These are phyloP conservation scores for Albula glossodonta DNA, from an alignment of 2,113 vertebrate species.

Conservation along the genomic window DNA sequence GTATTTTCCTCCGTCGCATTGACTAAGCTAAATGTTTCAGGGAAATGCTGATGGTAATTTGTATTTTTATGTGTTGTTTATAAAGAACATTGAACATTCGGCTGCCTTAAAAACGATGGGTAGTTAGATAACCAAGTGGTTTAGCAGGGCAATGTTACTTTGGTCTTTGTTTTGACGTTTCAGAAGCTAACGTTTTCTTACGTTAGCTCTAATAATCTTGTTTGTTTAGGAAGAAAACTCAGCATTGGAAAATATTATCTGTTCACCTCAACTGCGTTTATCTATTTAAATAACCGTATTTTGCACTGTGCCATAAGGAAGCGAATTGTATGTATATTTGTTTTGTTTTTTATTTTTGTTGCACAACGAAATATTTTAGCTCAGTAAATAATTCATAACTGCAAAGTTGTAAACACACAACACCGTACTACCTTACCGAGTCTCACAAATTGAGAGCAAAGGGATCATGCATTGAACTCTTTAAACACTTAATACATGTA, in stretches of 20 bases:
- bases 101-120: background rate
- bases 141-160: background rate
- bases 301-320: slow-evolving; percentile 13
- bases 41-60: background rate
- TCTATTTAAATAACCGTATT: background rate
- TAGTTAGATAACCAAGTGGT: background rate
- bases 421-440: background rate
- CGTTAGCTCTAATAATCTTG: background rate
- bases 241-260: background rate
- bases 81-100: background rate
- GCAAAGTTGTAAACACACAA: slow-evolving; percentile 4
- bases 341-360: background rate
- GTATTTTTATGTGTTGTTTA: background rate
- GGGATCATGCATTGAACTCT: background rate
- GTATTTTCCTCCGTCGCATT: background rate
- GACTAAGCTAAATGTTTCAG: slow-evolving; percentile 5
- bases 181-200: background rate
- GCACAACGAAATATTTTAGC: background rate
- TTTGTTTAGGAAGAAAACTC: background rate
- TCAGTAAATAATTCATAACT: background rate
- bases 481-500: background rate
- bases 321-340: background rate
- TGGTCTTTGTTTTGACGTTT: slow-evolving; percentile 12
- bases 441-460: background rate
- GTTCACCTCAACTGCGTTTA: background rate